Base-by-base conservation (phyloP, 64 coral and sea anemone species). In the Pachyseris speciosa region DNA sequence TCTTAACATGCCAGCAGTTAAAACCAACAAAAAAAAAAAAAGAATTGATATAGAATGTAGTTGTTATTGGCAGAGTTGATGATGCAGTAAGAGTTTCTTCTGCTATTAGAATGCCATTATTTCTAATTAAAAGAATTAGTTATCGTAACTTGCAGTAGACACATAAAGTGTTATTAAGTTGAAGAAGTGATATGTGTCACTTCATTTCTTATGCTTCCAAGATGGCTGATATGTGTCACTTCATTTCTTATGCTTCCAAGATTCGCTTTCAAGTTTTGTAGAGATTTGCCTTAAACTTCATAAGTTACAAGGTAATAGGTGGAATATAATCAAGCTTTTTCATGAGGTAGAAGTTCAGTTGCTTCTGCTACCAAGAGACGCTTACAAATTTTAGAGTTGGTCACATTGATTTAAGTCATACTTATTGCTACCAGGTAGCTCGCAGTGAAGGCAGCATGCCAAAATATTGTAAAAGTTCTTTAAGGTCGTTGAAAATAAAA, bases 371-470 rank as follows among this genome's bases (percentile, higher is more conserved):
- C 16, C 64, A 19, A 67, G 64, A 67, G 17, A 34, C 3, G 27
- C 1, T 34, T 32, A 30, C 9, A 34, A 32, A 28, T n/a, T n/a
- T n/a, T 74, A 20, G n/a, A 1, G 71, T 51, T 75, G 51, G 27
- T 79, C 48, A 79, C 16, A 79, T 57, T 79, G 72, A 75, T 75
- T 79, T 20, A 36, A 37, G 19, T 55, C 58, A 20, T 5, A 3
- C 32, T n/a, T 34, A 22, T 20, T 52, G 75, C 75, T 79, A 79
- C 75, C 9, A 17, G 50, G 75, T 79, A 79, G 75, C 75, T 57
- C 9, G 26, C 30, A 79, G 4, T 22, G 20, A 8, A 33, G 12
- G 50, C 16, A 37, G 7, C 10, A 55, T 37, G 32, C 13, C 16
- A 39, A 27, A 37, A 6, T 36, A 30, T 25, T 76, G 73, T 79